Percentiles rank a stretch among this genome's conserved stretches.
phyloP scores from a whole-genome alignment of 37 sponge, comb jelly and placozoan genomes.

The Crambe crambe region DNA sequence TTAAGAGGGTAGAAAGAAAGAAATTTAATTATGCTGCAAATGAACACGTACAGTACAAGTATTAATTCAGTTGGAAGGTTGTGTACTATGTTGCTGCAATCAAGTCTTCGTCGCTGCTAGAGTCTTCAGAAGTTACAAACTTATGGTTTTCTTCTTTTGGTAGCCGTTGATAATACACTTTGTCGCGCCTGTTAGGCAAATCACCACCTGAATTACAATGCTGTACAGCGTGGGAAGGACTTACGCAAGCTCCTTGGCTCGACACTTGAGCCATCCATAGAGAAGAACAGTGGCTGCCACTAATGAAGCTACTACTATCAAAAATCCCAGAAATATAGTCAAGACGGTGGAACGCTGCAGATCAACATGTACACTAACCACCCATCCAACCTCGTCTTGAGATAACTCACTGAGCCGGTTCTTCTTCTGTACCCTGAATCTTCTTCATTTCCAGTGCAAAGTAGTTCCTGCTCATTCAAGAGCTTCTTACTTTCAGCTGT shows the following conservation, averaged over 20 bases:
- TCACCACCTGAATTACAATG: no score
- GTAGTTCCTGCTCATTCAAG: background rate
- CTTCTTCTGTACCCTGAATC: constrained; percentile 17
- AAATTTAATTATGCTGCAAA: no score
- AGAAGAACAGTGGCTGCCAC: background rate
- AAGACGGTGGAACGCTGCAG: background rate
- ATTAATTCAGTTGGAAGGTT: background rate
- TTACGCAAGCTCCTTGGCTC: constrained; percentile 1
- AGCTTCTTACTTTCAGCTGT: constrained; percentile 13
- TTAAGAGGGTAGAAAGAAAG: no score
- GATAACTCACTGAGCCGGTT: background rate
- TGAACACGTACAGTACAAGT: no score
- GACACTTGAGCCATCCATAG: constrained; percentile 25
- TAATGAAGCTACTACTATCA: constrained; percentile 6
- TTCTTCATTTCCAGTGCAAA: constrained; percentile 41
- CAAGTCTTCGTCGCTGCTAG: constrained; percentile 48
- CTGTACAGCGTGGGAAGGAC: background rate
- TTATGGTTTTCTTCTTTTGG: constrained; percentile 11
- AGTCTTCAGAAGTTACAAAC: constrained; percentile 12
- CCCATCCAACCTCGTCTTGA: background rate
- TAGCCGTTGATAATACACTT: constrained; percentile 39
- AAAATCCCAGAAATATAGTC: background rate
- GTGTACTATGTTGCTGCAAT: constrained; percentile 13
- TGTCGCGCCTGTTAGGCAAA: constrained; percentile 24
- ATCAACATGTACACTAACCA: background rate